Percentiles rank a stretch among this genome's conserved stretches.
Evolutionary conservation across 2,113 vertebrate genomes (phyloP).

Genomic region (Aepyceros melampus): DNA sequence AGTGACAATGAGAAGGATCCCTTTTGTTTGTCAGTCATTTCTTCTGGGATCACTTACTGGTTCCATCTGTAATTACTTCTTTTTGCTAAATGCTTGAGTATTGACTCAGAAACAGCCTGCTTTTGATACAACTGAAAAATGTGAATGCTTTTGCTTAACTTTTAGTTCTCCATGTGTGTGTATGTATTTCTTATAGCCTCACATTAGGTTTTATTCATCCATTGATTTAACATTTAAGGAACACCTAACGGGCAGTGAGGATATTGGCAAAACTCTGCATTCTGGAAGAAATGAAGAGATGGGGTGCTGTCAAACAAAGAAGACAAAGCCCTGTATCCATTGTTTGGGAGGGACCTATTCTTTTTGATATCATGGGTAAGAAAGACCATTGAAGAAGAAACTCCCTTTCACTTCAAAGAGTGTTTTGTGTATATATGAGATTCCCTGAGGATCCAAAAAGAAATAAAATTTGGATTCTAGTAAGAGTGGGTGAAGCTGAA

Average conservation of each 20-base stretch:
- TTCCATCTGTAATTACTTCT: slow-evolving; percentile 40
- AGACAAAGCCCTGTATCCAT: neutral
- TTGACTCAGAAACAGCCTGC: slow-evolving; percentile 25
- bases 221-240: slow-evolving; percentile 27
- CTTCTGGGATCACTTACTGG: slow-evolving; percentile 36
- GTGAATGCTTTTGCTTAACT: slow-evolving; percentile 34
- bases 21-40: slow-evolving; percentile 20
- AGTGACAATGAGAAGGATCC: neutral
- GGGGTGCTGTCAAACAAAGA: neutral
- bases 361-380: slow-evolving; percentile 1
- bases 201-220: slow-evolving; percentile 46
- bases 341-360: neutral
- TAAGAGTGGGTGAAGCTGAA: neutral
- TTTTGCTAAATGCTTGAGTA: slow-evolving; percentile 38
- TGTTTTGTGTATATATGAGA: neutral
- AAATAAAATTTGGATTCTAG: slow-evolving; percentile 18
- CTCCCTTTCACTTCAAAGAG: slow-evolving; percentile 46
- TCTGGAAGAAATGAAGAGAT: neutral
- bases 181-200: neutral
- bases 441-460: neutral
- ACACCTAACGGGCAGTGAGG: neutral
- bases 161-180: neutral
- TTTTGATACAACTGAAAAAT: slow-evolving; percentile 52
- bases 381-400: slow-evolving; percentile 20
- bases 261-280: neutral